Percentiles rank a stretch among this genome's conserved stretches.
Conservation (phyloP, 1,140 invertebrate species). For the Odontomachus brunneus region DNA sequence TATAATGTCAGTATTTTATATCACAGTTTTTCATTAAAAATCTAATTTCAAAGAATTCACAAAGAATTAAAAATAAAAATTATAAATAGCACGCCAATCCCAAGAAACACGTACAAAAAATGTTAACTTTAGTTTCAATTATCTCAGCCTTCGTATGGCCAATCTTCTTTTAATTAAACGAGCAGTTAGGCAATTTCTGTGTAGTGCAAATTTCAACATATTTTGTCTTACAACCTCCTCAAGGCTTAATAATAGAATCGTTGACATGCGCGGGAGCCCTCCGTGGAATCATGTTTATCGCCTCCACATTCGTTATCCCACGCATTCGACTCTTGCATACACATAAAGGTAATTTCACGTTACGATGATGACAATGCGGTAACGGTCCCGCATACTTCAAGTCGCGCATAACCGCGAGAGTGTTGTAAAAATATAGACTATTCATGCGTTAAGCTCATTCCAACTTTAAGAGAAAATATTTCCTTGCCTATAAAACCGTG, state of each 20-base stretch:
- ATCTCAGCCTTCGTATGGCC: too few species aligned
- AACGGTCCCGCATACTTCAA: not conserved
- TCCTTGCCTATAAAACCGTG: slow-evolving; percentile 10
- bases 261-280: not conserved
- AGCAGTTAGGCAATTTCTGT: too few species aligned
- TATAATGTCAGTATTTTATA: too few species aligned
- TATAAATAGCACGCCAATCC: too few species aligned
- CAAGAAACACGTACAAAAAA: too few species aligned
- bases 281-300: not conserved
- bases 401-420: not conserved
- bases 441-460: not conserved
- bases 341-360: slow-evolving; percentile 3
- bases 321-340: not conserved
- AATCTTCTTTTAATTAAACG: too few species aligned
- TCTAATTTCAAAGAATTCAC: too few species aligned
- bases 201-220: too few species aligned
- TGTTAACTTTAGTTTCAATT: too few species aligned
- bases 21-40: too few species aligned
- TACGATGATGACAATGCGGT: not conserved
- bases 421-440: not conserved
- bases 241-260: not conserved
- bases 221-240: too few species aligned
- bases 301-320: not conserved
- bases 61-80: too few species aligned
- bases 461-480: slow-evolving; percentile 9